These are phyloP conservation scores for Trachelus tabidus DNA, from an alignment of 2,888 invertebrate species.

Conservation along the genomic window DNA sequence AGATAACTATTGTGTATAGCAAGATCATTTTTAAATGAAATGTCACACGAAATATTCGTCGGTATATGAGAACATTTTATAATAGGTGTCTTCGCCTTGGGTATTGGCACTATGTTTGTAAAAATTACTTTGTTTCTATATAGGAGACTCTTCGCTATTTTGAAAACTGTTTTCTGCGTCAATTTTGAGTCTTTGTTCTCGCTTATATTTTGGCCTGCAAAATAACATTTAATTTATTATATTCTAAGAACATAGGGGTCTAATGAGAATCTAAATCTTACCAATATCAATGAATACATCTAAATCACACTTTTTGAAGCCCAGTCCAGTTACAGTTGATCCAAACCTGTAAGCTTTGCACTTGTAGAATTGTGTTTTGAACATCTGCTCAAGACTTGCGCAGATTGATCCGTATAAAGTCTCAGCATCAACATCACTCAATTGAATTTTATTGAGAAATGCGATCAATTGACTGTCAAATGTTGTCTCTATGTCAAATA, in stretches of 20 bases:
- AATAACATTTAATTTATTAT: constrained; percentile 8
- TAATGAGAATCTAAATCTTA: constrained; percentile 25
- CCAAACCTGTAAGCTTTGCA: constrained; percentile 74
- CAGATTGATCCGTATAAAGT: constrained; percentile 45
- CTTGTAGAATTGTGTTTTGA: constrained; percentile 44
- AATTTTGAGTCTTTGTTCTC: constrained; percentile 21
- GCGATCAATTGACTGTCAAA: constrained; percentile 48
- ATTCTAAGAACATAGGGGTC: neutral
- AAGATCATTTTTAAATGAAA: constrained; percentile 78
- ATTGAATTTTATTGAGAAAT: constrained; percentile 43
- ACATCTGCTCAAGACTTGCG: constrained; percentile 37
- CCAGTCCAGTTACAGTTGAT: constrained; percentile 78
- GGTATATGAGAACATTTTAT: constrained; percentile 77
- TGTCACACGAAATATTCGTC: constrained; percentile 76
- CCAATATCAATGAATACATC: constrained; percentile 75
- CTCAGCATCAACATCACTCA: constrained; percentile 40
- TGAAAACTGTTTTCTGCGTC: constrained; percentile 49
- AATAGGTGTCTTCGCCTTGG: constrained; percentile 81
- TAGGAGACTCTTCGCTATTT: constrained; percentile 64
- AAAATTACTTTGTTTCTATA: constrained; percentile 66
- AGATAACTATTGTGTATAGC: constrained; percentile 79
- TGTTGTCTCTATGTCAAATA: constrained; percentile 35
- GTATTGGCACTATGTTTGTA: constrained; percentile 72
- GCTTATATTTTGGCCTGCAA: constrained; percentile 34
- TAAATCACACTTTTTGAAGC: constrained; percentile 78